A percentile compares a stretch with the other conserved stretches of the same genome.
Conservation (phyloP, 2,113 vertebrate species). For the Ictalurus punctatus region DNA sequence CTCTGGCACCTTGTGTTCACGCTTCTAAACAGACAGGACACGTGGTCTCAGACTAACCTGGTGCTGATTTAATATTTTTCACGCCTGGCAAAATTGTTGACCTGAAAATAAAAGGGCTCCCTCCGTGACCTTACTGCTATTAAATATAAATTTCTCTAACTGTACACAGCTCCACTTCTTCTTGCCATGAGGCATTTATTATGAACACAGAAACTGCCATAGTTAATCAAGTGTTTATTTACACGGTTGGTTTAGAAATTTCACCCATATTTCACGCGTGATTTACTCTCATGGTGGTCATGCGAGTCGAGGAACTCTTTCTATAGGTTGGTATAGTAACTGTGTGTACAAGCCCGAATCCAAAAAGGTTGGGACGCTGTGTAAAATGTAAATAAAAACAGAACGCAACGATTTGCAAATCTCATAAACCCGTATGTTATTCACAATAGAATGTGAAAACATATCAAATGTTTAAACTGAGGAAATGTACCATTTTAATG, state of each 20-base stretch:
- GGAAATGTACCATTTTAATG: too few relatives aligned
- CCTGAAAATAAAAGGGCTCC: slow-evolving; percentile 10
- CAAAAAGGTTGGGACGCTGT: too few relatives aligned
- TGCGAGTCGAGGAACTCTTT: background rate
- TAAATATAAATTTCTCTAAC: slow-evolving; percentile 20
- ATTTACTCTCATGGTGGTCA: background rate
- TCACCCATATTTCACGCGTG: background rate
- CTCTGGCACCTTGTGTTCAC: background rate
- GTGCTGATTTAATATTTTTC: background rate
- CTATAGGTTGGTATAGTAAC: background rate
- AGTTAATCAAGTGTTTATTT: background rate
- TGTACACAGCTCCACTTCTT: slow-evolving; percentile 21
- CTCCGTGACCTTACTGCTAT: slow-evolving; percentile 32
- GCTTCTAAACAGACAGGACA: background rate
- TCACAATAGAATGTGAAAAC: too few relatives aligned
- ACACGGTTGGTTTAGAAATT: background rate
- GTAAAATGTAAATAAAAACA: too few relatives aligned
- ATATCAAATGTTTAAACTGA: too few relatives aligned
- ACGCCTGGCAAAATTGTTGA: slow-evolving; percentile 2
- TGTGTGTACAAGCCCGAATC: background rate
- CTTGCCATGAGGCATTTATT: slow-evolving; percentile 35
- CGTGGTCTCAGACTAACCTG: background rate
- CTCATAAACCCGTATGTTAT: too few relatives aligned
- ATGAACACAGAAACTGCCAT: slow-evolving; percentile 31
- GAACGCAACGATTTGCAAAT: too few relatives aligned